Conservation (phyloP, 2,797 vertebrate genomes). For the Lophius americanus region DNA sequence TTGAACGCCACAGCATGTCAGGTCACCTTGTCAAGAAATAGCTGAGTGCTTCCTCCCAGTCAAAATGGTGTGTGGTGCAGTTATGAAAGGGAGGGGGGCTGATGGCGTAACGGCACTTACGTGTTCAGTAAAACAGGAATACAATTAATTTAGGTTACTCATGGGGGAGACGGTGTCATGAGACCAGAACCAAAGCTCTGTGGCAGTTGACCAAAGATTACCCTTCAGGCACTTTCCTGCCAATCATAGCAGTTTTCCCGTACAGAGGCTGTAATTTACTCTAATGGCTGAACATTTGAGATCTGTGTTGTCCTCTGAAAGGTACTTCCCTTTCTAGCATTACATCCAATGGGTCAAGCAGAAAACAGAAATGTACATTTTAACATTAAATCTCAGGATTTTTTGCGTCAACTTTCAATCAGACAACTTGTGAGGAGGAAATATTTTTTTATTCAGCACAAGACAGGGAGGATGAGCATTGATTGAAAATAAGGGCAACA, state of each 20-base stretch:
- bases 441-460: conserved; percentile 6
- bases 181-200: conserved; percentile 53
- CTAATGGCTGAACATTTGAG: conserved; percentile 39
- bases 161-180: conserved; percentile 56
- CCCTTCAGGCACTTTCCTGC: conserved; percentile 61
- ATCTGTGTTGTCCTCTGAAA: conserved; percentile 35
- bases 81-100: conserved; percentile 16
- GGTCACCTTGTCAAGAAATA: conserved; percentile 71
- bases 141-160: conserved; percentile 67
- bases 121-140: conserved; percentile 61
- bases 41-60: conserved; percentile 53
- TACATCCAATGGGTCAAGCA: conserved; percentile 18
- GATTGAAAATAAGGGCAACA: background rate
- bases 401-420: background rate
- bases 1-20: conserved; percentile 12
- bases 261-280: conserved; percentile 54
- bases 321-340: conserved; percentile 23
- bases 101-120: conserved; percentile 55
- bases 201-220: conserved; percentile 52
- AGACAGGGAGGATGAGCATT: background rate
- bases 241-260: conserved; percentile 57
- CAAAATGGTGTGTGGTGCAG: conserved; percentile 25
- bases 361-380: conserved; percentile 28
- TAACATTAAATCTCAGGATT: background rate
- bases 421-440: conserved; percentile 17